Conservation (phyloP, 2,113 vertebrate genomes). For the Halcyon senegalensis region DNA sequence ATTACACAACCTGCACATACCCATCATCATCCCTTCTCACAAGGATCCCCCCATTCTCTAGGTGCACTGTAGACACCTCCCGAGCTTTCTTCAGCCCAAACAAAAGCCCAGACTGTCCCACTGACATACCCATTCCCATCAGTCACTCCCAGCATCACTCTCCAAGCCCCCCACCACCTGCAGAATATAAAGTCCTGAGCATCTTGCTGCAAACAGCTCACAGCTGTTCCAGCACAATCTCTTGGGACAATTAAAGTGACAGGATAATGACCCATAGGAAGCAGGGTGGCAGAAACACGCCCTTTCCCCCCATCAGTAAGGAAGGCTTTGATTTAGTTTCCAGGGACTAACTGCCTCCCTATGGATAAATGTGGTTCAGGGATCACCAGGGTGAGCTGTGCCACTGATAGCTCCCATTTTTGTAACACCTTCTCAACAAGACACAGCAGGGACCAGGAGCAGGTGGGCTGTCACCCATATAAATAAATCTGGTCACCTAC, state of each 20-base stretch:
- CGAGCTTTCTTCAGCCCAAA: neutral
- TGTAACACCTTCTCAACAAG: neutral
- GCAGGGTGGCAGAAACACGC: neutral
- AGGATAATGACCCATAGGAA: neutral
- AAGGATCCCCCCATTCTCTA: too few species aligned
- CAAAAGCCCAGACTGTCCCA: neutral
- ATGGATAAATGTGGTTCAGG: neutral
- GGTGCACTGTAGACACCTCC: neutral
- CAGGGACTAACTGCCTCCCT: neutral
- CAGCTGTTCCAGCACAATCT: neutral
- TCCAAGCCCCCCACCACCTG: accelerated
- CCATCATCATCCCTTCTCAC: neutral
- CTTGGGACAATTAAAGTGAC: neutral
- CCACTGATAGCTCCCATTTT: neutral
- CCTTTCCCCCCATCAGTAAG: accelerated
- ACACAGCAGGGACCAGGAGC: neutral
- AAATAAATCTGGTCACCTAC: neutral
- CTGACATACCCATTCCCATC: accelerated
- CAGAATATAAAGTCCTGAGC: neutral
- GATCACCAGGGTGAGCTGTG: neutral
- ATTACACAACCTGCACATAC: accelerated
- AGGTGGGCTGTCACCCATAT: neutral
- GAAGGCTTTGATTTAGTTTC: neutral
- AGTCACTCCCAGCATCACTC: accelerated
- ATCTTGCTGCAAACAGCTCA: neutral